Evolutionary conservation across 92 coral and sea anemone genomes (phyloP).

Genomic region (Zoanthus sociatus): DNA sequence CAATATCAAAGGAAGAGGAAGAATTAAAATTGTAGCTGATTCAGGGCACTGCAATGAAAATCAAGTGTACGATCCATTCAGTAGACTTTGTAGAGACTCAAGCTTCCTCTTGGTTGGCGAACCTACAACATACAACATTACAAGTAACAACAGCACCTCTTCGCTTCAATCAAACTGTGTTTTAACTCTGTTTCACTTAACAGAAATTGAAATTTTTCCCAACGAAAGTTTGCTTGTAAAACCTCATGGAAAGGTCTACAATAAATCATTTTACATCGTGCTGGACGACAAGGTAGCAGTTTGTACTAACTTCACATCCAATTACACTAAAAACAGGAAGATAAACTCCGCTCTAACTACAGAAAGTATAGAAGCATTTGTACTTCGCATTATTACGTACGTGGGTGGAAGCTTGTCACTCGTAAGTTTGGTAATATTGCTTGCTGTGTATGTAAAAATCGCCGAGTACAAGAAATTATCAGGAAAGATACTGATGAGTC

Average conservation of each 20-base stretch:
- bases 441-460: neutral
- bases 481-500: slow-evolving; percentile 24
- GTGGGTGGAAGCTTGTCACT: slow-evolving; percentile 8
- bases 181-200: neutral
- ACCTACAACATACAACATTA: neutral
- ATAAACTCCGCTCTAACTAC: neutral
- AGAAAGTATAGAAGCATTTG: neutral
- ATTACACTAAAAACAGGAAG: neutral
- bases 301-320: neutral
- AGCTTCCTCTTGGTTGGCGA: neutral
- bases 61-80: slow-evolving; percentile 20
- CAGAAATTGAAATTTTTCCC: neutral
- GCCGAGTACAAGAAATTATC: slow-evolving; percentile 6
- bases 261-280: neutral
- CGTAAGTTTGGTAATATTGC: neutral
- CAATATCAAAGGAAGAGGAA: neutral
- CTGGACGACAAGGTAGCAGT: neutral
- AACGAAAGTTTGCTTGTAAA: slow-evolving; percentile 8
- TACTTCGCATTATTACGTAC: slow-evolving; percentile 22
- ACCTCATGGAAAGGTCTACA: neutral
- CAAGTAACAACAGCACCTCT: neutral
- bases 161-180: neutral
- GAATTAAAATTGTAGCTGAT: neutral
- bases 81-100: neutral
- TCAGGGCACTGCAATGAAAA: neutral